Conservation (phyloP, 1,140 invertebrate species). For the Philaenus spumarius region DNA sequence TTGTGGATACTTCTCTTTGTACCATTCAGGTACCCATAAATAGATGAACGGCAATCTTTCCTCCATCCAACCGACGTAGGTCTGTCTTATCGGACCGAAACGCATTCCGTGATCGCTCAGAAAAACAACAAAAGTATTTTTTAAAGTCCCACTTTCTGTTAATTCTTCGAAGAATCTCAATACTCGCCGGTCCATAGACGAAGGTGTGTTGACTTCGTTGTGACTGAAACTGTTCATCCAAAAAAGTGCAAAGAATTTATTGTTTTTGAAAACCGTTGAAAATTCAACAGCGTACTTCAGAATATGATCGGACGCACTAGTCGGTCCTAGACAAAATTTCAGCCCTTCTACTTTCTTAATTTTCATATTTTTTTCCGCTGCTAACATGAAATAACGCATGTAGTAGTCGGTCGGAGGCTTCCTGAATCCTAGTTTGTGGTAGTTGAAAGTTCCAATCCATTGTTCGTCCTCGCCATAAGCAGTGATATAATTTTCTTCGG, state of each 20-base stretch:
- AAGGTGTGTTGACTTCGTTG: constrained; percentile 66
- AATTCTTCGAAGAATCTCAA: constrained; percentile 50
- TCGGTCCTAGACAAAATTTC: constrained; percentile 29
- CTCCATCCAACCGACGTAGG: constrained; percentile 80
- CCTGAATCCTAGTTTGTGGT: constrained; percentile 67
- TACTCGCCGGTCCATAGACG: constrained; percentile 56
- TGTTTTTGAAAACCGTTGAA: constrained; percentile 43
- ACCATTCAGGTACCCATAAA: constrained; percentile 68
- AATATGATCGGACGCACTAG: constrained; percentile 26
- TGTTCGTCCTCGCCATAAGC: constrained; percentile 72
- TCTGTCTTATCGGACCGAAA: constrained; percentile 70
- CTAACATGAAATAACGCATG: constrained; percentile 62
- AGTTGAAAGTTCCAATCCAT: constrained; percentile 73
- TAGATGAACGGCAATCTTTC: constrained; percentile 77
- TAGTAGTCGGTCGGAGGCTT: constrained; percentile 77
- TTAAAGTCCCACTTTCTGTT: constrained; percentile 48
- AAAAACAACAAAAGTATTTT: constrained; percentile 66
- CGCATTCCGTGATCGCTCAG: constrained; percentile 91
- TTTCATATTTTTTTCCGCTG: constrained; percentile 41
- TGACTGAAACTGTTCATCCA: constrained; percentile 74
- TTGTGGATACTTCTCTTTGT: constrained; percentile 52
- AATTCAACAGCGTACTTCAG: constrained; percentile 44
- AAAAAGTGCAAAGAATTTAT: constrained; percentile 65
- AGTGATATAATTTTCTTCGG: constrained; percentile 64
- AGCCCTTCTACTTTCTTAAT: constrained; percentile 23